Conservation (phyloP, 2,797 vertebrate species). For the Aeoliscus strigatus region DNA sequence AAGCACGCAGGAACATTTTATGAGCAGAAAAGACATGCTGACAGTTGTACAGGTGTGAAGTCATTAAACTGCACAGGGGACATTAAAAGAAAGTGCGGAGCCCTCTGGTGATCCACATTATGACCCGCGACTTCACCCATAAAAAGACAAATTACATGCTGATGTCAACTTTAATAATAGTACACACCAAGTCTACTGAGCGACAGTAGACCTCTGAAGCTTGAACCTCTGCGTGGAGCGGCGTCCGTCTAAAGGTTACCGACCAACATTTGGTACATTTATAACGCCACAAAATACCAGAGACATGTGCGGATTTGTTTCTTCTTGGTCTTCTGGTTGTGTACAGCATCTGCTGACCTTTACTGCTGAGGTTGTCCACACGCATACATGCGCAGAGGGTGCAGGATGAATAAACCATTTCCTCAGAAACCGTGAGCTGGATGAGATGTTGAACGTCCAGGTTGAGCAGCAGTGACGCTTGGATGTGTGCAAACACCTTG, state of each 20-base stretch:
- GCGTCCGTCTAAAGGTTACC: conserved; percentile 15
- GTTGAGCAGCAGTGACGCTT: no score
- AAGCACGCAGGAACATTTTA: conserved; percentile 6
- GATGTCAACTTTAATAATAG: conserved; percentile 74
- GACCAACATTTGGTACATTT: not conserved
- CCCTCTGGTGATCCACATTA: conserved; percentile 70
- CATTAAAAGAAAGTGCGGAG: conserved; percentile 68
- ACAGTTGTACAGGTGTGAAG: conserved; percentile 55
- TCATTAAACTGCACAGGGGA: conserved; percentile 64
- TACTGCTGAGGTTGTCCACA: conserved; percentile 7
- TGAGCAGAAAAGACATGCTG: conserved; percentile 12
- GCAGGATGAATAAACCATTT: conserved; percentile 13
- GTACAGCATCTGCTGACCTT: conserved; percentile 18
- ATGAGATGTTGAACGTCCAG: not conserved
- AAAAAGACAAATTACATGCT: conserved; percentile 77
- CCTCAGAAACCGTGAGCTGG: not conserved
- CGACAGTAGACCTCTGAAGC: conserved; percentile 8
- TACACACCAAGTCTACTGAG: conserved; percentile 13
- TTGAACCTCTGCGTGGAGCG: conserved; percentile 8
- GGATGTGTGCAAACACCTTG: no score
- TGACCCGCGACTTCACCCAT: conserved; percentile 59
- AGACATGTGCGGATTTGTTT: no score
- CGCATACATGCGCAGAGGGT: conserved; percentile 2
- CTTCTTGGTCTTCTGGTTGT: conserved; percentile 6
- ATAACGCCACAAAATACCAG: conserved; percentile 1